phyloP scores from a whole-genome alignment of 2,797 vertebrate genomes.

The Muscicapa striata region DNA sequence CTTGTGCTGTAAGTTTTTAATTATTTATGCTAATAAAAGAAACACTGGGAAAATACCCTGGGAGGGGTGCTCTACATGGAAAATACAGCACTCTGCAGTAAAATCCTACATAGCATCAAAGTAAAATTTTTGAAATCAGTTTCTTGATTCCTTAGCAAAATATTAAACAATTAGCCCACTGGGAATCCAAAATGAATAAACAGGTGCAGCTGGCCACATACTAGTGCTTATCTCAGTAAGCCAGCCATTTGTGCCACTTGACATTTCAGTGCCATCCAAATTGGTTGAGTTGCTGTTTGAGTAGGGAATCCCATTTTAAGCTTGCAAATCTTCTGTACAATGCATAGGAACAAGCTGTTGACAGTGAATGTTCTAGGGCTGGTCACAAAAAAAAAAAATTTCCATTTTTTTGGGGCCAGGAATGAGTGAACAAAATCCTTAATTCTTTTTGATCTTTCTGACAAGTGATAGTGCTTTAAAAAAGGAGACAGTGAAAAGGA shows the following conservation, averaged over 20 bases:
- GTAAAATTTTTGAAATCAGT: not conserved
- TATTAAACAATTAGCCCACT: not conserved
- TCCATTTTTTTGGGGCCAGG: not conserved
- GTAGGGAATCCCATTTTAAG: not conserved
- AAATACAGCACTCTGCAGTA: not conserved
- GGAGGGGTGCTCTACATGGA: not conserved
- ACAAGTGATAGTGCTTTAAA: not conserved
- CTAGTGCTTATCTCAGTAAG: not conserved
- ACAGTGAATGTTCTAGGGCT: not conserved
- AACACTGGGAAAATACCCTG: not conserved
- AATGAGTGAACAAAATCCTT: not conserved
- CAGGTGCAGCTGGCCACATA: not conserved
- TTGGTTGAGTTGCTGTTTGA: not conserved
- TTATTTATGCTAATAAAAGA: conserved; percentile 5
- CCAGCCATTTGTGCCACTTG: not conserved
- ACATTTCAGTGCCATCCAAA: not conserved
- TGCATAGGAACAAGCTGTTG: not conserved
- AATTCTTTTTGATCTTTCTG: not conserved
- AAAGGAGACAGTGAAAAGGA: fast-evolving
- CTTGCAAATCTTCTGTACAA: not conserved
- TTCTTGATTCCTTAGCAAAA: not conserved
- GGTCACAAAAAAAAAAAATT: not conserved
- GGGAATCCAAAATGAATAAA: not conserved
- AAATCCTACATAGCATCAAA: not conserved
- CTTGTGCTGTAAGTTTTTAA: not conserved